Evolutionary conservation across 2,797 vertebrate genomes (phyloP), one percentile per base, ranked within the genome.

Genomic region (Pseudochaenichthys georgianus): DNA sequence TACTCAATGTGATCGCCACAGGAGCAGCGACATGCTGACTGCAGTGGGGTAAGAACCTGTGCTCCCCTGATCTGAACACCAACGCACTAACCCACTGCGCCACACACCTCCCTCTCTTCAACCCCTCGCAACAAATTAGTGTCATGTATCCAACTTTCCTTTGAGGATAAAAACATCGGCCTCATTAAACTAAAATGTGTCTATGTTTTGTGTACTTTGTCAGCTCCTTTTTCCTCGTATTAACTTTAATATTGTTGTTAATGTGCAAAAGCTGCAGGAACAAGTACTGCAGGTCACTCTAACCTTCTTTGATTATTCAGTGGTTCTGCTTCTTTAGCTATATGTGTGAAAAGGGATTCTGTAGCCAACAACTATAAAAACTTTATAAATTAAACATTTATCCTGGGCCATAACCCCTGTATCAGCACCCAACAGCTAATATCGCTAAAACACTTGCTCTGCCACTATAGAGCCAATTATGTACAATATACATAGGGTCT

Each of bases 361-460:
- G 67, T 41, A 52, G 88, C 87, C 85, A 89, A 80, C 46, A 68
- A 64, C 82, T 59, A 81, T 88, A 83, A 87, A 86, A 75, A 0
- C 34, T 59, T 62, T 46, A 81, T 75, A 86, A 86, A 90, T 89
- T 68, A 75, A 85, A 71, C 51, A 86, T 81, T 78, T 80, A 87
- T 81, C 69, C 53, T 42, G 3, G 5, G 64, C 74, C 45, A 59
- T 78, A 78, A 84, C 80, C 67, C 55, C 77, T 51, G 69, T 52
- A 43, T 51, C 55, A 34, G 38, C 70, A 78, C 13, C 58, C 48
- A 57, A 62, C 17, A 64, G 58, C 79, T 84, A 81, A 86, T 81
- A 84, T 68, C 2, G 4, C 48, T 84, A 71, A 86, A 85, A 74
- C 21, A 66, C 60, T 73, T 34, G 68, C 45, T 53, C 38, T 54